Percentiles rank a stretch among this genome's conserved stretches.
Conservation (phyloP, 2,797 vertebrate species). For the Xiphorhynchus erythropygius region DNA sequence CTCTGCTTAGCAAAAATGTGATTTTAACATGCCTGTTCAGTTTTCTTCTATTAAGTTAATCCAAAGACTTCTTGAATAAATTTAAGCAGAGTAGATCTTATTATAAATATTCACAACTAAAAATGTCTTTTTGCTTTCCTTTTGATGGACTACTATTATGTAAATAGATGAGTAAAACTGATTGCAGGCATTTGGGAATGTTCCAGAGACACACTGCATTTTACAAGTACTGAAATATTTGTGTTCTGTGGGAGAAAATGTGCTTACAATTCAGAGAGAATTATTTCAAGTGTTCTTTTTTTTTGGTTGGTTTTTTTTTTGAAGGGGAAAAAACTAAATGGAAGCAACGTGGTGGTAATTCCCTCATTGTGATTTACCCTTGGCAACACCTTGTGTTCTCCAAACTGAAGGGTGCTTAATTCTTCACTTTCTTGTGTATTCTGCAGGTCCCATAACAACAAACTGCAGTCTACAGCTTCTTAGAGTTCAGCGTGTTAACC, state of each 20-base stretch:
- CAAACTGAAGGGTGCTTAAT: conserved; percentile 82
- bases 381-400: conserved; percentile 78
- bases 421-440: conserved; percentile 86
- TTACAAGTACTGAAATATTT: conserved; percentile 30
- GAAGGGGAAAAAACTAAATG: neutral
- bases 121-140: conserved; percentile 32
- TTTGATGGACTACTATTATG: conserved; percentile 12
- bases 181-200: conserved; percentile 37
- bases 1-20: conserved; percentile 67
- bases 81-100: conserved; percentile 41
- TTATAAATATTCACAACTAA: conserved; percentile 1
- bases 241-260: neutral
- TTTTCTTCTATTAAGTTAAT: conserved; percentile 31
- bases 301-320: neutral
- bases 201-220: conserved; percentile 31
- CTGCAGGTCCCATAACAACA: conserved; percentile 99
- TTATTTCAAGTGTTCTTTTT: neutral
- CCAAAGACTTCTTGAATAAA: neutral
- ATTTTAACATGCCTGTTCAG: conserved; percentile 60
- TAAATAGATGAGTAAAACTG: conserved; percentile 41
- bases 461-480: conserved; percentile 94
- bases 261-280: neutral
- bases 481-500: conserved; percentile 85
- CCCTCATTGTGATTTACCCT: conserved; percentile 63
- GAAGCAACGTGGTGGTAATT: conserved; percentile 78